Percentiles rank a stretch among this genome's conserved stretches.
These are phyloP conservation scores for Ceratina calcarata DNA, from an alignment of 1,140 invertebrate genomes.

Conservation along the genomic window DNA sequence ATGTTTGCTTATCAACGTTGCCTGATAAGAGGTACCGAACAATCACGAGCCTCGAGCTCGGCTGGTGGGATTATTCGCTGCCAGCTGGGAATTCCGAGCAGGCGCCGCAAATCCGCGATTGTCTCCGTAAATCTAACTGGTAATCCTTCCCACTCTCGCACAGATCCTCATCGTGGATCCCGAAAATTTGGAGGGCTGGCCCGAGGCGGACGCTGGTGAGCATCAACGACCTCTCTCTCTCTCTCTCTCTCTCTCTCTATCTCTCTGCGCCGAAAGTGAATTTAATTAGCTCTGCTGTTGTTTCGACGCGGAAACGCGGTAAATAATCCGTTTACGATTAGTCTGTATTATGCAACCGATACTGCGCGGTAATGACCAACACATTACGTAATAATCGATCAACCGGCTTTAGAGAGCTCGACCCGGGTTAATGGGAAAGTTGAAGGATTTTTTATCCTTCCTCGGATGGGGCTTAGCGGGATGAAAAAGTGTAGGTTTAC, in stretches of 20 bases:
- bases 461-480: too few species aligned
- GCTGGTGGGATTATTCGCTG: constrained; percentile 27
- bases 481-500: too few species aligned
- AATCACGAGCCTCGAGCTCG: neutral
- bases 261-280: neutral
- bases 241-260: neutral
- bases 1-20: constrained; percentile 32
- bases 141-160: neutral
- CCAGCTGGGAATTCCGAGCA: constrained; percentile 23
- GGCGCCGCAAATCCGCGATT: constrained; percentile 31
- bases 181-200: neutral
- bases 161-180: neutral
- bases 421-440: neutral
- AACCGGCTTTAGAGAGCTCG: neutral
- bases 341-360: neutral
- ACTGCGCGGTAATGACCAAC: neutral
- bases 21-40: neutral
- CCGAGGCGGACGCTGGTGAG: too few species aligned
- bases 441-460: neutral
- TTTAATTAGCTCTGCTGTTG: neutral
- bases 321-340: constrained; percentile 34
- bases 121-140: constrained; percentile 38
- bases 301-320: neutral
- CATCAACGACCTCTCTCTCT: neutral
- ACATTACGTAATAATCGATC: constrained; percentile 24